Evolutionary conservation across 2,113 vertebrate genomes (phyloP).

Genomic region (Chloebia gouldiae): DNA sequence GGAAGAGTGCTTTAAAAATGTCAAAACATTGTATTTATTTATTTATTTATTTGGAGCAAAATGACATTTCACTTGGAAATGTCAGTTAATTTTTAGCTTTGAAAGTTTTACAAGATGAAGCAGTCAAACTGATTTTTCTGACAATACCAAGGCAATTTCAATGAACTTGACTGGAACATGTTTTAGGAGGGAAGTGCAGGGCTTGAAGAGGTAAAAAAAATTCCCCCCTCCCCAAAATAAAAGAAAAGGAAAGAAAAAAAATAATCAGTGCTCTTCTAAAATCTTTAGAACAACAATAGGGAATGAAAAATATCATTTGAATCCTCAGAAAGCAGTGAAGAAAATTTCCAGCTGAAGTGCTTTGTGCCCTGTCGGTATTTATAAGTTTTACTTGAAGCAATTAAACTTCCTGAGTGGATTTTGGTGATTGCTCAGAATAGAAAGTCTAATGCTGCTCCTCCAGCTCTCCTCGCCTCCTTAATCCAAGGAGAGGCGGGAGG

Average conservation of each 20-base stretch:
- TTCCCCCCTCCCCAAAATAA: background rate
- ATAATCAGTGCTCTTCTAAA: background rate
- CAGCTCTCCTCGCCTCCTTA: background rate
- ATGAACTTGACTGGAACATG: background rate
- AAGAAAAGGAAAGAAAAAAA: too few relatives aligned
- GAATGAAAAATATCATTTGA: background rate
- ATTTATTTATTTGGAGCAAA: slow-evolving; percentile 61
- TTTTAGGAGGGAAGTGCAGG: background rate
- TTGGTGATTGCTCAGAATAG: background rate
- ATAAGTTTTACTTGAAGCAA: slow-evolving; percentile 16
- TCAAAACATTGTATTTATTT: slow-evolving; percentile 55
- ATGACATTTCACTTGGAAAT: slow-evolving; percentile 67
- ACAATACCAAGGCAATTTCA: background rate
- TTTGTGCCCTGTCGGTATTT: background rate
- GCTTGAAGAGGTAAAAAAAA: background rate
- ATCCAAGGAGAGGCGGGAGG: background rate
- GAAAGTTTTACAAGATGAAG: slow-evolving; percentile 50
- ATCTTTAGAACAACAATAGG: background rate
- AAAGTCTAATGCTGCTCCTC: background rate
- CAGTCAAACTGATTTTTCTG: slow-evolving; percentile 42
- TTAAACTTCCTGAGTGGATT: slow-evolving; percentile 38
- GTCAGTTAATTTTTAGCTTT: slow-evolving; percentile 62
- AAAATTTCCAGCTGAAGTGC: background rate
- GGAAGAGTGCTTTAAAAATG: slow-evolving; percentile 48
- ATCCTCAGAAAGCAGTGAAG: background rate